phyloP scores from a whole-genome alignment of 2,113 vertebrate species.

The Cinclus mexicanus region DNA sequence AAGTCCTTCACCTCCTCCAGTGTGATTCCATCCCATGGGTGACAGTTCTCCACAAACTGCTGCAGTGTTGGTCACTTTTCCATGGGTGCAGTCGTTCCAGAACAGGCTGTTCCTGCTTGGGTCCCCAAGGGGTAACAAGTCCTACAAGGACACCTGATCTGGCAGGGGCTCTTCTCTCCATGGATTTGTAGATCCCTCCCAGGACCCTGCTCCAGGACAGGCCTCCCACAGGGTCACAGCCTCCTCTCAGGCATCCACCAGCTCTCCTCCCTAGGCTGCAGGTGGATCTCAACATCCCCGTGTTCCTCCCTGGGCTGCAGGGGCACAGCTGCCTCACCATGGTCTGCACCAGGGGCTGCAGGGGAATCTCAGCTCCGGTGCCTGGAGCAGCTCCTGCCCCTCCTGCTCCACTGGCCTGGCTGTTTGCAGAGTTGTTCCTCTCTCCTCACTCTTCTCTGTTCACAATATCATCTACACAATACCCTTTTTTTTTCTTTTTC shows the following conservation, averaged over 20 bases:
- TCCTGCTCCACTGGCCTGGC: not conserved
- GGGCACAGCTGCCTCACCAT: not conserved
- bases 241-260: too few species aligned
- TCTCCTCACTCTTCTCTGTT: not conserved
- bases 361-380: not conserved
- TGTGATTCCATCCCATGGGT: not conserved
- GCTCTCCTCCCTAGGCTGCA: too few species aligned
- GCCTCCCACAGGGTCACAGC: rapidly evolving
- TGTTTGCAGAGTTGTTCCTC: not conserved
- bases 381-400: not conserved
- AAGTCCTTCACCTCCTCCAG: not conserved
- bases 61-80: too few species aligned
- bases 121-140: not conserved
- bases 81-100: not conserved
- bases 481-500: not conserved
- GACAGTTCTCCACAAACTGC: not conserved
- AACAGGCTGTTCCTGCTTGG: rapidly evolving
- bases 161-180: not conserved
- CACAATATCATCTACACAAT: not conserved
- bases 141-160: not conserved
- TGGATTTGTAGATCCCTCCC: not conserved
- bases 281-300: too few species aligned
- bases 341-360: not conserved
- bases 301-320: not conserved
- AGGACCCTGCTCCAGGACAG: not conserved